Evolutionary conservation across 2,888 invertebrate species (phyloP).

Genomic region (Lasioglossum lativentre): DNA sequence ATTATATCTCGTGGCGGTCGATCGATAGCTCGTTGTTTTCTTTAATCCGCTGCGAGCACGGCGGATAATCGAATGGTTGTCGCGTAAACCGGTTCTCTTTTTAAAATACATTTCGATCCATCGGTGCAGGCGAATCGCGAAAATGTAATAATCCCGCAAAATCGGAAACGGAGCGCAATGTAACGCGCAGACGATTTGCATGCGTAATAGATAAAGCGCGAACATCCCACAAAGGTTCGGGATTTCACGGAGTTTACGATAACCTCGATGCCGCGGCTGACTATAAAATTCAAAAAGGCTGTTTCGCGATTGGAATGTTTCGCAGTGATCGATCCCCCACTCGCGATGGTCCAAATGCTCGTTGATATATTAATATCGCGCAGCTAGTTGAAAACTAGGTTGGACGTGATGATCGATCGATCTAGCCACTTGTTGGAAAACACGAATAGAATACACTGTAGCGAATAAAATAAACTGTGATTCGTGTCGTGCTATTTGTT

Average conservation of each 20-base stretch:
- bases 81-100: neutral
- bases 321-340: neutral
- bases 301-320: neutral
- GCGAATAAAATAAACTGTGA: neutral
- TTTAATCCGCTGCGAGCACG: neutral
- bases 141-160: neutral
- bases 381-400: neutral
- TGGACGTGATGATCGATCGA: neutral
- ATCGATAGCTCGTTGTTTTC: neutral
- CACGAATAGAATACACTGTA: neutral
- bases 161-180: neutral
- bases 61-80: no score
- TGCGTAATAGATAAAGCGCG: slow-evolving; percentile 1
- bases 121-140: neutral
- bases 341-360: neutral
- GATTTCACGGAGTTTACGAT: slow-evolving; percentile 1
- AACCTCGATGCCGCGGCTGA: neutral
- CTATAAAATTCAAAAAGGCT: slow-evolving; percentile 4
- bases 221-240: neutral
- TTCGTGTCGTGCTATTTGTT: neutral
- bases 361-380: neutral
- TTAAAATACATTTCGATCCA: neutral
- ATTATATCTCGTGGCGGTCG: neutral
- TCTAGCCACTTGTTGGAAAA: neutral
- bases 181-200: slow-evolving; percentile 2